Base-by-base conservation (phyloP, 2,113 vertebrate genomes). In the Lepisosteus oculatus region DNA sequence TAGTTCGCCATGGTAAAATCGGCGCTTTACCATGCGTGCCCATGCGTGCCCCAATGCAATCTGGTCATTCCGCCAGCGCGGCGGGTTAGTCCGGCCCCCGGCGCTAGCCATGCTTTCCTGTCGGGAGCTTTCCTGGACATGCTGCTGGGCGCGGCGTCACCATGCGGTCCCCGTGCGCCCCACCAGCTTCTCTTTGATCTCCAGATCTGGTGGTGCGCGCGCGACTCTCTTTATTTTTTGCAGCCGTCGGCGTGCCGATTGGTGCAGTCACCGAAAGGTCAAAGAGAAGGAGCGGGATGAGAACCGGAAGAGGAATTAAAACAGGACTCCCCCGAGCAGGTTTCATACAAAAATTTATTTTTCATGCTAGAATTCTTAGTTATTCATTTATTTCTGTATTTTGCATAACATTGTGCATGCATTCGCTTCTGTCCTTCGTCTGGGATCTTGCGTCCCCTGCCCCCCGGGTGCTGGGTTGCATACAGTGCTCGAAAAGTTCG, bases 381-480 rank as follows among this genome's bases (percentile, higher is more conserved):
- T 80, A 42, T 81, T 78, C 74, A 74, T 73, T 72, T 76, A 72
- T 79, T 68, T 17, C 74, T 74, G 66, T 78, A 73, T 93, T 70
- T 93, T 96, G 94, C 94, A 96, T 95, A 95, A 94, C 93, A 94
- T 92, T 88, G 81, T 93, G 90, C 95, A 95, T 96, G 94, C 94
- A 94, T 89, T 90, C 84, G 75, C 76, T 91, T 90, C 85, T 85
- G 29, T 29, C 29, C 29, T 29, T 29, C 29, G 29, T 2, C 29
- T 29, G 29, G 29, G 29, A 88, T 29, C 29, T 29, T 29, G 29
- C 29, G 29, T 29, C 29, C 29, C 29, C 29, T 2, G 29, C 29
- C 29, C 79, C 71, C 85, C 79, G 84, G 87, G 86, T 91, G 88
- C 90, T 93, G 93, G 92, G 89, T 92, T 93, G 93, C 93, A 94